These are phyloP conservation scores for Pseudomugil gertrudae DNA, from an alignment of 2,797 vertebrate genomes.

Conservation along the genomic window DNA sequence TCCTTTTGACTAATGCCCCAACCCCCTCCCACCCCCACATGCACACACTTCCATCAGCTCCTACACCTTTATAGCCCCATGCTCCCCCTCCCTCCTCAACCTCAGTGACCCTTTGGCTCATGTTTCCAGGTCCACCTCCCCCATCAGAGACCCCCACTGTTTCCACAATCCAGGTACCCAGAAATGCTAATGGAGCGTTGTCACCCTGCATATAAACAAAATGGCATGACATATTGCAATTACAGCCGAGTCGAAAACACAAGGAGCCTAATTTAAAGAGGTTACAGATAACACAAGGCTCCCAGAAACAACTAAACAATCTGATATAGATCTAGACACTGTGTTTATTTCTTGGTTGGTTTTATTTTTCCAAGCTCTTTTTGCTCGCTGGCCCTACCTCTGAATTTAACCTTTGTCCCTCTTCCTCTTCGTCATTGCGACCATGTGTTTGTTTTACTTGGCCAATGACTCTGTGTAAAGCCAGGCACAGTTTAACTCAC, in stretches of 20 bases:
- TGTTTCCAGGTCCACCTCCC: slow-evolving; percentile 68
- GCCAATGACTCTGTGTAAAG: slow-evolving; percentile 77
- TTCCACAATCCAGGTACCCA: slow-evolving; percentile 53
- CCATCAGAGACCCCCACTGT: slow-evolving; percentile 75
- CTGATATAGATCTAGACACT: slow-evolving; percentile 55
- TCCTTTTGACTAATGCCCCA: slow-evolving; percentile 81
- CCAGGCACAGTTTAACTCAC: slow-evolving; percentile 81
- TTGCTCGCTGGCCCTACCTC: slow-evolving; percentile 59
- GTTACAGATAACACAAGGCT: slow-evolving; percentile 16
- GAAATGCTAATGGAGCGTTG: slow-evolving; percentile 74
- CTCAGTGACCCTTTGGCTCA: slow-evolving; percentile 67
- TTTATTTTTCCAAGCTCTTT: slow-evolving; percentile 63
- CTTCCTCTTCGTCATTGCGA: slow-evolving; percentile 59
- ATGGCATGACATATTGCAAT: slow-evolving; percentile 72
- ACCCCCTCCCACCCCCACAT: slow-evolving; percentile 34
- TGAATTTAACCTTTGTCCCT: slow-evolving; percentile 61
- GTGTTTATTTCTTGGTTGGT: slow-evolving; percentile 51
- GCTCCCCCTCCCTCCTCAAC: slow-evolving; percentile 44
- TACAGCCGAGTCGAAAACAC: slow-evolving; percentile 42
- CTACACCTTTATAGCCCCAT: slow-evolving; percentile 69
- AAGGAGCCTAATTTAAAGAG: slow-evolving; percentile 27
- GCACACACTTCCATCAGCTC: slow-evolving; percentile 66
- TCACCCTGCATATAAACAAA: slow-evolving; percentile 72
- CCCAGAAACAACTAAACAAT: slow-evolving; percentile 21
- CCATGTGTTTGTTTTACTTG: slow-evolving; percentile 87